Base-by-base conservation (phyloP, 2,797 vertebrate genomes). In the Melanotaenia pygmaea region DNA sequence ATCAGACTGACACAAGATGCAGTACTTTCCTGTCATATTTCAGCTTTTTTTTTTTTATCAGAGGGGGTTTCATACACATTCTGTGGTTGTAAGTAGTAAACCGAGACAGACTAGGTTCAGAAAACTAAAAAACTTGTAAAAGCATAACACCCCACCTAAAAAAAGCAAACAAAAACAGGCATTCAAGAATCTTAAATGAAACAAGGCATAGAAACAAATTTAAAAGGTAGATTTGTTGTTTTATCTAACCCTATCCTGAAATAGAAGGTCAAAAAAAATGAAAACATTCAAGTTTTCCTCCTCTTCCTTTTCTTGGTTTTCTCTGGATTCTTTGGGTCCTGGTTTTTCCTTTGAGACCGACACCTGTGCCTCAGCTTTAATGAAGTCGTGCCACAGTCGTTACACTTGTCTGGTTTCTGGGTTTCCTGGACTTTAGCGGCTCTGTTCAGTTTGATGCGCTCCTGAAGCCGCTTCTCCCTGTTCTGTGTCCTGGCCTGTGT, bases 291-390 rank as follows among this genome's bases (percentile, higher is more conserved):
- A 12, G 18, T n/a, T 9, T 10, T 50, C 26, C 18, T 77, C 59
- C 26, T 77, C 38, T 11, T 71, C 50, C 22, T 38, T 59, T 51
- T 68, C 10, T 51, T 34, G 1, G 22, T 8, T 45, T 14, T 16
- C 12, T 20, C 18, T 8, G 7, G 47, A 40, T 45, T 54, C 12
- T 38, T 9, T 0, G 16, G 8, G 30, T 65, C 10, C 32, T 7
- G 24, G 7, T 16, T 51, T 12, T 47, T 16, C 4, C 1, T 65
- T 30, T 1, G 1, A 20, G 13, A 2, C 4, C 1, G 1, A 16
- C 73, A 47, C 30, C 2, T 24, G 26, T 61, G 34, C 50, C 10
- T 69, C 57, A 5, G 67, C 45, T 64, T 75, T 20, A 4, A 8
- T 5, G 20, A 47, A 1, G 12, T 57, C 53, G 10, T 47, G 34